These are phyloP conservation scores for Ophonus ardosiacus DNA, from an alignment of 2,888 invertebrate species.

Conservation along the genomic window DNA sequence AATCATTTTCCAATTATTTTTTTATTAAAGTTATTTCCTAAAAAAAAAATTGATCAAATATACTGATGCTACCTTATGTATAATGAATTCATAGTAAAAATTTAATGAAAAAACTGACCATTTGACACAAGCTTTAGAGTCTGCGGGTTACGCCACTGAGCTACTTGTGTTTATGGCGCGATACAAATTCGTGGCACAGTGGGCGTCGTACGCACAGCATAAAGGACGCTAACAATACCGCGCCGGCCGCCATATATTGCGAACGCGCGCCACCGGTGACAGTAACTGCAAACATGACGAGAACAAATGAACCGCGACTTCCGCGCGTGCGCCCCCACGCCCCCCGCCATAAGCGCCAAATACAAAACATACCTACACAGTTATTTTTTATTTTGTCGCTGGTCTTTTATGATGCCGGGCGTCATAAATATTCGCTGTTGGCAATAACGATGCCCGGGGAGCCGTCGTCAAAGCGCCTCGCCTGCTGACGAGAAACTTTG, in stretches of 20 bases:
- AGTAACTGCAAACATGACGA: slow-evolving; percentile 62
- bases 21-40: too few species aligned
- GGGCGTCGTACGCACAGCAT: slow-evolving; percentile 55
- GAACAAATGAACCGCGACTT: slow-evolving; percentile 61
- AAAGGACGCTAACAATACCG: slow-evolving; percentile 60
- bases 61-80: too few species aligned
- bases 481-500: not conserved
- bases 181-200: slow-evolving; percentile 54
- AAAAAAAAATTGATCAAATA: too few species aligned
- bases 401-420: slow-evolving; percentile 42
- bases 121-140: not conserved
- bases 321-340: slow-evolving; percentile 23
- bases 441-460: slow-evolving; percentile 47
- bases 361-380: slow-evolving; percentile 35
- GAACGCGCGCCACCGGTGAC: slow-evolving; percentile 50
- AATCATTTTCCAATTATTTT: too few species aligned
- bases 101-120: too few species aligned
- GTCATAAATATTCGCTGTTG: slow-evolving; percentile 57
- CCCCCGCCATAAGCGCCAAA: slow-evolving; percentile 21
- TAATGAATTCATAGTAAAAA: too few species aligned
- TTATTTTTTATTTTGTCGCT: slow-evolving; percentile 60
- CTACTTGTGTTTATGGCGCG: slow-evolving; percentile 59
- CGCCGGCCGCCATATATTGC: slow-evolving; percentile 49
- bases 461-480: slow-evolving; percentile 6
- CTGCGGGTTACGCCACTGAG: not conserved